These are phyloP conservation scores for Chelon auratus DNA, from an alignment of 2,797 vertebrate genomes.

Conservation along the genomic window DNA sequence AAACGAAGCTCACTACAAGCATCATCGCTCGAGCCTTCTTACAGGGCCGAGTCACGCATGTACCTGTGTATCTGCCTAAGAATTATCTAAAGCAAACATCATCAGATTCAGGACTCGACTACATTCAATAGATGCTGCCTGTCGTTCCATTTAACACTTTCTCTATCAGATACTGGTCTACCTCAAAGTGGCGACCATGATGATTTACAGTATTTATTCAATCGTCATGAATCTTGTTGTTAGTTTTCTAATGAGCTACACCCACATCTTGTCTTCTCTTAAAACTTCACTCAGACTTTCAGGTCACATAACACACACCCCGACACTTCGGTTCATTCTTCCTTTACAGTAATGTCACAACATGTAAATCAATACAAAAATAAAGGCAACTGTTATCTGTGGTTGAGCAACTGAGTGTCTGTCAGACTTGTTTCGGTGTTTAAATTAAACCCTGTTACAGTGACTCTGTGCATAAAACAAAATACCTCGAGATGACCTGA, in stretches of 20 bases:
- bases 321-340: conserved; percentile 23
- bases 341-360: conserved; percentile 49
- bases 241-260: conserved; percentile 30
- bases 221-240: conserved; percentile 23
- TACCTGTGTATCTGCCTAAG: conserved; percentile 6
- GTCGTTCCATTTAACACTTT: conserved; percentile 36
- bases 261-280: neutral
- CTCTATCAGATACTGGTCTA: conserved; percentile 10
- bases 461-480: conserved; percentile 75
- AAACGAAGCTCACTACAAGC: conserved; percentile 27
- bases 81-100: conserved; percentile 1
- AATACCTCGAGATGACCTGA: conserved; percentile 73
- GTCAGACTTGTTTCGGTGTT: conserved; percentile 46
- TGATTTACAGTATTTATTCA: conserved; percentile 2
- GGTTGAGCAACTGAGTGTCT: conserved; percentile 46
- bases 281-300: conserved; percentile 27
- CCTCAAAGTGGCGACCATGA: conserved; percentile 20
- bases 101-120: conserved; percentile 35
- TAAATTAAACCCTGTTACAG: conserved; percentile 56
- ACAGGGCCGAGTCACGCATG: conserved; percentile 14
- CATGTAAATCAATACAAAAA: conserved; percentile 77
- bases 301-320: conserved; percentile 29
- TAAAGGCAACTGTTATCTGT: conserved; percentile 77
- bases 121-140: conserved; percentile 48
- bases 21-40: conserved; percentile 16